Conservation (phyloP, 2,888 invertebrate genomes). For the Xestia ashworthii region DNA sequence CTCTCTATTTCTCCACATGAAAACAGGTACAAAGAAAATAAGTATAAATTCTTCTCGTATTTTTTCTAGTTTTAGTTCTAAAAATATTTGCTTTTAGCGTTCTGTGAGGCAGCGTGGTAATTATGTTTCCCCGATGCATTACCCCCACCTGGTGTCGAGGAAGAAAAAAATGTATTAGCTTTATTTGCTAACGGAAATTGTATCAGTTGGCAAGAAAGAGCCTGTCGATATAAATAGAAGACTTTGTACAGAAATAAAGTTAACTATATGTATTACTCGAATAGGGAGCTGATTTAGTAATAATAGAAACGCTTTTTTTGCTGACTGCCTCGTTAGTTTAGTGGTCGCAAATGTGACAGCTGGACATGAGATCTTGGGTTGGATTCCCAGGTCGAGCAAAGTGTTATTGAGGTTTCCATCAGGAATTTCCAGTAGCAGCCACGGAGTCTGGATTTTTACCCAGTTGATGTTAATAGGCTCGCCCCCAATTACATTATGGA, state of each 20-base stretch:
- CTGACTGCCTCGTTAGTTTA: neutral
- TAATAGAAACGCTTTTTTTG: neutral
- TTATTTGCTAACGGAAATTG: constrained; percentile 48
- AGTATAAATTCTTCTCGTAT: neutral
- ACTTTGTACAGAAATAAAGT: neutral
- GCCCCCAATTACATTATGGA: no score
- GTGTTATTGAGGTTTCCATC: neutral
- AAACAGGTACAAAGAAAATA: neutral
- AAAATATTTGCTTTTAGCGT: constrained; percentile 28
- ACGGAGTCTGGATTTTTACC: no score
- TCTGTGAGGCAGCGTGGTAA: constrained; percentile 19
- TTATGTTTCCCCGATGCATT: constrained; percentile 35
- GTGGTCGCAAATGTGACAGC: neutral
- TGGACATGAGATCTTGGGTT: neutral
- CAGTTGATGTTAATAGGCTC: no score
- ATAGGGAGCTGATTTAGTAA: neutral
- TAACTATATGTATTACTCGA: neutral
- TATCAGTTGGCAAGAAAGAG: constrained; percentile 27
- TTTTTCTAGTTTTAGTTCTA: neutral
- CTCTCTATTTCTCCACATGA: neutral
- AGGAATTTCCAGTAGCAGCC: neutral
- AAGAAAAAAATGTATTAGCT: constrained; percentile 29
- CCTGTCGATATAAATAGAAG: constrained; percentile 1
- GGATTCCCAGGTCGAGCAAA: neutral
- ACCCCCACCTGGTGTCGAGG: constrained; percentile 14